Evolutionary conservation across 2,113 vertebrate species (phyloP), one percentile per base, ranked within the genome.

Genomic region (Ictidomys tridecemlineatus): DNA sequence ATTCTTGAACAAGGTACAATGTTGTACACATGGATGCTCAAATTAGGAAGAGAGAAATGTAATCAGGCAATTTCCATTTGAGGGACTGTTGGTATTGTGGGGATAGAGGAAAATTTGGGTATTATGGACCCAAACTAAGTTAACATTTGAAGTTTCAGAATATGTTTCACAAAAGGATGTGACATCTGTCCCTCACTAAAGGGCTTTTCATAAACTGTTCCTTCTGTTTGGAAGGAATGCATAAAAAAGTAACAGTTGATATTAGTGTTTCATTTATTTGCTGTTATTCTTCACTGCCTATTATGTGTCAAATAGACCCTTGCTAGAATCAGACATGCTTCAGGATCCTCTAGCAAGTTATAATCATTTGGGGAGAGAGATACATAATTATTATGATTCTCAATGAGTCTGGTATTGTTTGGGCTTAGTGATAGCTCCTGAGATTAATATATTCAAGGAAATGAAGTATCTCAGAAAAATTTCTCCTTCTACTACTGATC

Each of bases 361-460:
- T 17, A 77, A 74, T 70, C 30, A 83, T 83, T 8, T 61, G 63
- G 42, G 2, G 14, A 69, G 34, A 30, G 9, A 84, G 12, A 93
- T n/a, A 26, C 20, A 34, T 61, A 37, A 45, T 39, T 77, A 12
- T n/a, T 72, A 17, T 51, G 76, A 72, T 51, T 74, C 45, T 83
- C 30, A 89, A 32, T 86, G 42, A 65, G 69, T 32, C n/a, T 95
- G 37, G 18, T 18, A 28, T 84, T 80, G 22, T 65, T 90, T 79
- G 91, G 24, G 16, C 37, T 91, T 69, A 92, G n/a, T 67, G 37
- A 65, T 26, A 82, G 2, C 39, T 83, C 72, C 6, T 42, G 45
- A 88, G 4, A 24, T 82, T 73, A 96, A 67, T 73, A 58, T 48
- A 34, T 89, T 37, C 42, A 77, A 79, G 45, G 56, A 95, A 85